phyloP scores from a whole-genome alignment of 2,113 vertebrate genomes.

The Elachura formosa region DNA sequence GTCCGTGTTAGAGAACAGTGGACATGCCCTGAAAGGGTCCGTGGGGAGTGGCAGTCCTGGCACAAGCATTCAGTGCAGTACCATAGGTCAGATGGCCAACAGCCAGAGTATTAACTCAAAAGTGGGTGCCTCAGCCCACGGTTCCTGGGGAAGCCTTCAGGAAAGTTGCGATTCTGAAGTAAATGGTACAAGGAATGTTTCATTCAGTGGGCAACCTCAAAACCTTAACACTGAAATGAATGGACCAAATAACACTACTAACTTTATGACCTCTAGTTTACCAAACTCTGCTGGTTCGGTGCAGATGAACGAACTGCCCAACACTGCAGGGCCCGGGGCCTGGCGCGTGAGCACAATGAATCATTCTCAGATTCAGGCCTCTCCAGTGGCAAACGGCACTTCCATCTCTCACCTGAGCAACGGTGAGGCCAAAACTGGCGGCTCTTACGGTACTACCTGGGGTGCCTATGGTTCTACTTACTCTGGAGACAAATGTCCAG shows the following conservation, averaged over 20 bases:
- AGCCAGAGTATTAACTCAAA: conserved; percentile 88
- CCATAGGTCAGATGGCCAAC: conserved; percentile 78
- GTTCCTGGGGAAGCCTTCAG: conserved; percentile 85
- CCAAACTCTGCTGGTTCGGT: conserved; percentile 93
- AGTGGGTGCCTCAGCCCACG: conserved; percentile 80
- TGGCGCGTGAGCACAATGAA: conserved; percentile 83
- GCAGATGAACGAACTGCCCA: conserved; percentile 84
- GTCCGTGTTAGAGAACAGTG: conserved; percentile 84
- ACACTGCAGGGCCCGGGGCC: conserved; percentile 75
- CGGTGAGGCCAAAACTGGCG: conserved; percentile 79
- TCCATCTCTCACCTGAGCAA: conserved; percentile 84
- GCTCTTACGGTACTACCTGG: conserved; percentile 88
- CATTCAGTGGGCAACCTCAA: conserved; percentile 88
- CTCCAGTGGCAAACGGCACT: conserved; percentile 86
- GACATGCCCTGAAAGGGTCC: conserved; percentile 86
- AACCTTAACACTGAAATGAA: conserved; percentile 96
- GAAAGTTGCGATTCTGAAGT: conserved; percentile 83
- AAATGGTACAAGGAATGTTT: conserved; percentile 94
- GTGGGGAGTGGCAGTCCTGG: conserved; percentile 77
- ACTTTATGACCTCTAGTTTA: conserved; percentile 98
- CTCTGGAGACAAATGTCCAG: conserved; percentile 87
- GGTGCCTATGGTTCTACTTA: conserved; percentile 82
- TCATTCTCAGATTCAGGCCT: conserved; percentile 84
- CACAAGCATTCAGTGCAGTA: conserved; percentile 81
- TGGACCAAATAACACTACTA: conserved; percentile 99